Conservation (phyloP, 2,888 invertebrate species). For the Dicycla oo region DNA sequence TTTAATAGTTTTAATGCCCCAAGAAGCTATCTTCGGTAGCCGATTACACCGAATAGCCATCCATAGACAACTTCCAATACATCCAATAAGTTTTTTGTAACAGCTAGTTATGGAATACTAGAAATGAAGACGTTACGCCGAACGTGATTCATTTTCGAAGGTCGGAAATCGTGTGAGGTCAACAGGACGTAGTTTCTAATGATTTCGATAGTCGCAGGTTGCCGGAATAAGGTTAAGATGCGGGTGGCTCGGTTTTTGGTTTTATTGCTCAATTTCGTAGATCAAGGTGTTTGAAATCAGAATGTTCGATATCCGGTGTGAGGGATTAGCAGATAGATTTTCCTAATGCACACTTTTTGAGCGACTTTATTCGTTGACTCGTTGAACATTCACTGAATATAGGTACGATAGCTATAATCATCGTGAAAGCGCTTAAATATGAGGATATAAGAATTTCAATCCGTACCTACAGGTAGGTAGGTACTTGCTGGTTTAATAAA, state of each 20-base stretch:
- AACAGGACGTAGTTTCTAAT: constrained; percentile 53
- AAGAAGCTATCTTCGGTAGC: constrained; percentile 75
- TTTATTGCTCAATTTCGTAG: constrained; percentile 57
- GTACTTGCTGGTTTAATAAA: neutral
- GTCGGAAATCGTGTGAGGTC: constrained; percentile 65
- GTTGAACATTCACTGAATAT: neutral
- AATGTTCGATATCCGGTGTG: constrained; percentile 44
- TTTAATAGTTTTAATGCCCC: constrained; percentile 87
- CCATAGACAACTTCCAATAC: constrained; percentile 63
- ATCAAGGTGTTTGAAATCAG: constrained; percentile 44
- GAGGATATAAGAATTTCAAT: neutral
- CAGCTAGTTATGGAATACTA: constrained; percentile 67
- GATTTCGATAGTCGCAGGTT: constrained; percentile 34
- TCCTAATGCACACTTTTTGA: neutral
- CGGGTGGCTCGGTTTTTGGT: constrained; percentile 40
- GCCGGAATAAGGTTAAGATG: constrained; percentile 37
- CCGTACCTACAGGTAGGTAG: neutral
- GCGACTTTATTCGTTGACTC: neutral
- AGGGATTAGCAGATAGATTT: constrained; percentile 20
- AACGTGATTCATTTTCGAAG: constrained; percentile 71
- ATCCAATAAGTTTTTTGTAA: constrained; percentile 68
- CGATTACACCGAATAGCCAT: constrained; percentile 67
- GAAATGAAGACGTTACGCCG: constrained; percentile 73
- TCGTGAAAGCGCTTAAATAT: no score
- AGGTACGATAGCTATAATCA: no score